Evolutionary conservation across 2,113 vertebrate genomes (phyloP).

Genomic region (Connochaetes taurinus): DNA sequence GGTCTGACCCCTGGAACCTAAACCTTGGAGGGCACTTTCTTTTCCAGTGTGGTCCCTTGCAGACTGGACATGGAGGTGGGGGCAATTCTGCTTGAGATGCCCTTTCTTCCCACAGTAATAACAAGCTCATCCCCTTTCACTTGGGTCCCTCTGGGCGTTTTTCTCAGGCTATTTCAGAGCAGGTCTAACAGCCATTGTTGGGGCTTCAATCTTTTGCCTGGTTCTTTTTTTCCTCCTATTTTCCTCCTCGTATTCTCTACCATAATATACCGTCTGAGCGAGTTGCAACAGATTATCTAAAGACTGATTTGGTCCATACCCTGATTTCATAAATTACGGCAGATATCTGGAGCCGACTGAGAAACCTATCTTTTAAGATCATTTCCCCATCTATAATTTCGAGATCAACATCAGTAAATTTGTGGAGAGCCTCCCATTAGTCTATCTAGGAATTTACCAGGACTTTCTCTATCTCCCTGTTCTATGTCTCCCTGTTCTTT

Average conservation of each 20-base stretch:
- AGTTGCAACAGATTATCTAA: not conserved
- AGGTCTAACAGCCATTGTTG: not conserved
- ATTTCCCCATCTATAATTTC: not conserved
- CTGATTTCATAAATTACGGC: not conserved
- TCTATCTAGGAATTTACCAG: not conserved
- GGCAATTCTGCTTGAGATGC: not conserved
- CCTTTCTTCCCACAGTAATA: not conserved
- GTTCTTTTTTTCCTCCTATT: not conserved
- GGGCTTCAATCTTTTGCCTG: not conserved
- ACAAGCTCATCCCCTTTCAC: no score
- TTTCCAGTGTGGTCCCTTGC: not conserved
- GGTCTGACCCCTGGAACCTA: not conserved
- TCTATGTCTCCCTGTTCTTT: no score
- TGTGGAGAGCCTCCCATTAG: not conserved
- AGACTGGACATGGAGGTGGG: not conserved
- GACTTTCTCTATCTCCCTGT: not conserved
- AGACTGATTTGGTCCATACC: not conserved
- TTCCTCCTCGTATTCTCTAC: not conserved
- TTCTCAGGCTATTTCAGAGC: not conserved
- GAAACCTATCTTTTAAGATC: not conserved
- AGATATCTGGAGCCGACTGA: not conserved
- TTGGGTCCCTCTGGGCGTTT: not conserved
- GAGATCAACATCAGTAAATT: not conserved
- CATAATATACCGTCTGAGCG: not conserved
- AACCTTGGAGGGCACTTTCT: not conserved